Base-by-base conservation (phyloP, 1,140 invertebrate genomes). In the Solenopsis fugax region DNA sequence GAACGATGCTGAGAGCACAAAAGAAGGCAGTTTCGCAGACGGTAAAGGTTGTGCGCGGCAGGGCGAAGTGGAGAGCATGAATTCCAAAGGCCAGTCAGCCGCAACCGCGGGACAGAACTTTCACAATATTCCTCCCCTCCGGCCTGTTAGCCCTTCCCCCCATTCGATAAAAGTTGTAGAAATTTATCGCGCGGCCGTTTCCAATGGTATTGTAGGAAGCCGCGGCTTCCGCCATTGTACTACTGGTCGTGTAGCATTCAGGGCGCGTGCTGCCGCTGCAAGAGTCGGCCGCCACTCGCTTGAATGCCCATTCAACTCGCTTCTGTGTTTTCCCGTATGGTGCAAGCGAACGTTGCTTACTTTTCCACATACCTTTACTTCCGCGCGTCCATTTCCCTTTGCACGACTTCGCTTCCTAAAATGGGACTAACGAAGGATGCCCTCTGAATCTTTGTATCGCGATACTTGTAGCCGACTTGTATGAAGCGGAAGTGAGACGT, bases 171-270 rank as follows among this genome's bases (percentile, higher is more conserved):
- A 94, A 93, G 93, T 93, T 92, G 92, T 88, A 92, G 87, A 89
- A 93, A 93, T 94, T 94, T 93, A 94, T 93, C 93, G 91, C 91
- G 89, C 87, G 89, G 92, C 93, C 92, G 92, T 92, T 90, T 90
- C 85, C 90, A 90, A 90, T 72, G 88, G 90, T 86, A 93, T 93
- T 93, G 92, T 93, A 91, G 85, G 88, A 89, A 92, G 91, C 87
- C 91, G 85, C 91, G 85, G 78, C 71, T 88, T 65, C 87, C 87
- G 85, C 85, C 90, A 93, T 93, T 93, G 93, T 94, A 89, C 90
- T 72, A 86, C 82, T 87, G 65, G 77, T 64, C 90, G 88, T 88
- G 91, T 88, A 82, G 90, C 90, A 93, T 93, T 93, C 91, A 93
- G 67, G 87, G 80, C 67, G 89, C 67, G 73, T 62, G 56, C 82